Percentiles rank a stretch among this genome's conserved stretches.
Conservation (phyloP, 2,888 invertebrate species). For the Piscicola geometra region DNA sequence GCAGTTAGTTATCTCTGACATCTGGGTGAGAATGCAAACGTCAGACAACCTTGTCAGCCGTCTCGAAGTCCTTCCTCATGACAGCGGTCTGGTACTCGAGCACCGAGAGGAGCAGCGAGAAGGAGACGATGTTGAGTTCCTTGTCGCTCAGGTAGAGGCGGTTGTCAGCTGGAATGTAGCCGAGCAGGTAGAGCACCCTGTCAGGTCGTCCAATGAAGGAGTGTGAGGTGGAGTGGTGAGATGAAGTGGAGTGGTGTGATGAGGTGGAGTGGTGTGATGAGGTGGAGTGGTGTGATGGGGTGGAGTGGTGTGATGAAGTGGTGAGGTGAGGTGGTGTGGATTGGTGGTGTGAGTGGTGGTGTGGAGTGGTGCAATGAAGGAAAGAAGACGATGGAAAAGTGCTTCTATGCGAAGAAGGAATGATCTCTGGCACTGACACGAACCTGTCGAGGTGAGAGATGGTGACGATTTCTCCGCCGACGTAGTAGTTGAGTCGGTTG, state of each 20-base stretch:
- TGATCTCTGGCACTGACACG: conserved; percentile 22
- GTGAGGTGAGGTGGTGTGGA: too few species aligned
- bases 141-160: conserved; percentile 93
- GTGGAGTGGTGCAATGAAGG: not conserved
- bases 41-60: conserved; percentile 71
- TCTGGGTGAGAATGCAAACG: too few species aligned
- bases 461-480: conserved; percentile 97
- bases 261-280: too few species aligned
- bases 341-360: too few species aligned
- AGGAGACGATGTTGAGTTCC: conserved; percentile 81
- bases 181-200: conserved; percentile 88
- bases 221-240: too few species aligned
- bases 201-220: too few species aligned
- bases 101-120: conserved; percentile 76
- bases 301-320: too few species aligned
- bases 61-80: conserved; percentile 92
- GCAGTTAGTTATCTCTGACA: too few species aligned
- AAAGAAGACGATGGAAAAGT: not conserved
- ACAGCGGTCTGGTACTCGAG: conserved; percentile 99
- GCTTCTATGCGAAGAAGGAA: too few species aligned
- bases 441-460: conserved; percentile 86
- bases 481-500: conserved; percentile 95
- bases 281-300: not conserved
- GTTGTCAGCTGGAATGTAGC: conserved; percentile 93
- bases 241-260: too few species aligned